phyloP scores from a whole-genome alignment of 35 echinoderm and acorn worm genomes.

The Apostichopus japonicus region DNA sequence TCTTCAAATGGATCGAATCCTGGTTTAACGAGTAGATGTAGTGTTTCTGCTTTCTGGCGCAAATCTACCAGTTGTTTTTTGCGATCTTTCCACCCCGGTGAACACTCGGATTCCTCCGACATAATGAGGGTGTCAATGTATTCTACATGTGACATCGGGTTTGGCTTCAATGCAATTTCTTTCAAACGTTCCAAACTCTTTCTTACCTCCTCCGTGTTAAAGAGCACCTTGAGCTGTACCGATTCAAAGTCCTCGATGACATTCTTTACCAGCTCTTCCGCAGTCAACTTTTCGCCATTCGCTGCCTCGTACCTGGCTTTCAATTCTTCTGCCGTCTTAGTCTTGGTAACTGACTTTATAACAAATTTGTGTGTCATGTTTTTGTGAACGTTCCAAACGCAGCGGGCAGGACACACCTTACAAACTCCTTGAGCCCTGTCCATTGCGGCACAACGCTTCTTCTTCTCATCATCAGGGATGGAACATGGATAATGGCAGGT shows the following conservation, averaged over 20 bases:
- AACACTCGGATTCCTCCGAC: not conserved
- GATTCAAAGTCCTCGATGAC: constrained; percentile 31
- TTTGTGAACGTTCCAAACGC: constrained; percentile 48
- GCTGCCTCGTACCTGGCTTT: constrained; percentile 45
- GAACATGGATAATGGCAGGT: constrained; percentile 55
- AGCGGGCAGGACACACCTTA: constrained; percentile 17
- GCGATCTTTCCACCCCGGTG: constrained; percentile 35
- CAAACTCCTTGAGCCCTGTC: not conserved
- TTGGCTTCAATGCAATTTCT: constrained; percentile 28
- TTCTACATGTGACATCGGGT: constrained; percentile 21
- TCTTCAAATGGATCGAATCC: constrained; percentile 47
- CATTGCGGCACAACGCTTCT: constrained; percentile 25
- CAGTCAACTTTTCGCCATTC: constrained; percentile 45
- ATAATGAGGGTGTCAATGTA: constrained; percentile 40
- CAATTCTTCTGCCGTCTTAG: constrained; percentile 25
- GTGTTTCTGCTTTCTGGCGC: constrained; percentile 28
- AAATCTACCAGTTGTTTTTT: not conserved
- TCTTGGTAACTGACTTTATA: constrained; percentile 1
- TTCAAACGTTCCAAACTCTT: constrained; percentile 29
- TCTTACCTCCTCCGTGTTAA: not conserved
- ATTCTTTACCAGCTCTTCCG: constrained; percentile 26
- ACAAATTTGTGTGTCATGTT: constrained; percentile 56
- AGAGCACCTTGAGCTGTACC: constrained; percentile 5
- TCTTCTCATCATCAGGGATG: not conserved
- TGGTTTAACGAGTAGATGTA: not conserved